phyloP scores from a whole-genome alignment of 2,888 invertebrate species.

The Raillietiella orientalis region DNA sequence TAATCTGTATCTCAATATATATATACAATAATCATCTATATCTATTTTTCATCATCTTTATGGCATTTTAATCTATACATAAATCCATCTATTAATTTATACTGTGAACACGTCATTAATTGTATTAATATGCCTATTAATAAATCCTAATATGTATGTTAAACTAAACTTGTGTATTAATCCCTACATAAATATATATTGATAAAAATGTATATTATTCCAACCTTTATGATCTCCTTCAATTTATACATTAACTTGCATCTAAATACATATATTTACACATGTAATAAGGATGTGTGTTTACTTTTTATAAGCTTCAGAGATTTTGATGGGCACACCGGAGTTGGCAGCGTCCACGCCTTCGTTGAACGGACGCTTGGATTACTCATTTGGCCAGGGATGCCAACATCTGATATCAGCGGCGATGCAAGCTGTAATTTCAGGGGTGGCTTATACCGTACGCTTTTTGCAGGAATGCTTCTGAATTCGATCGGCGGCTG shows the following conservation, averaged over 20 bases:
- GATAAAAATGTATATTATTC: conserved; percentile 3
- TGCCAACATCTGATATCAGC: too few relatives aligned
- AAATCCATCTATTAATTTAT: conserved; percentile 2
- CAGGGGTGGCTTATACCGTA: too few relatives aligned
- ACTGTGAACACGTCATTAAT: background rate
- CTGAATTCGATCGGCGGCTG: too few relatives aligned
- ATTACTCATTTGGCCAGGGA: too few relatives aligned
- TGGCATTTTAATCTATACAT: conserved; percentile 1
- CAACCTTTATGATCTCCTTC: background rate
- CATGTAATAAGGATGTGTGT: too few relatives aligned
- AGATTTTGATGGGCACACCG: too few relatives aligned
- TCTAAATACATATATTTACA: background rate
- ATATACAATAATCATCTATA: conserved; percentile 1
- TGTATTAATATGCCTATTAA: conserved; percentile 3
- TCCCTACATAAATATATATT: conserved; percentile 4
- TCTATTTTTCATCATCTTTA: conserved; percentile 1
- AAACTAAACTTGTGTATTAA: conserved; percentile 2
- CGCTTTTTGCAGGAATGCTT: too few relatives aligned
- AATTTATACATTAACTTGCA: background rate
- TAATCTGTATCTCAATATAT: background rate
- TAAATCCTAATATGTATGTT: conserved; percentile 2
- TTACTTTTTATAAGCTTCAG: too few relatives aligned
- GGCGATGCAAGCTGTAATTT: too few relatives aligned
- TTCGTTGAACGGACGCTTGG: too few relatives aligned
- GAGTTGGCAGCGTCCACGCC: too few relatives aligned